Evolutionary conservation across 2,888 invertebrate species (phyloP).

Genomic region (Lithophane leautieri): DNA sequence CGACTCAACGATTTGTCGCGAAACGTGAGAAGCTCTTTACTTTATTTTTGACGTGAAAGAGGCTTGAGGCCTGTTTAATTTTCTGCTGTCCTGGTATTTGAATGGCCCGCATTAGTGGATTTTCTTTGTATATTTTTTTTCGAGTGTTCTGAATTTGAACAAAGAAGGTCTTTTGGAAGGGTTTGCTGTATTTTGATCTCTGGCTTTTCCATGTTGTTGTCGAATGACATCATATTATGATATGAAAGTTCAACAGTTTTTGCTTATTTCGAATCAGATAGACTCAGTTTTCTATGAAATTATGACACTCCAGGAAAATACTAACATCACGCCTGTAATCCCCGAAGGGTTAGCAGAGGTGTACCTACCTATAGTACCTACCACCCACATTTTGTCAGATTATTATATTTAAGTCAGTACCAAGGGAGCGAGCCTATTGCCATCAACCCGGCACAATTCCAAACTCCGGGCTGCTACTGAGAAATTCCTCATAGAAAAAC

Average conservation of each 20-base stretch:
- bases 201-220: neutral
- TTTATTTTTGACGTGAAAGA: constrained; percentile 53
- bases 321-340: neutral
- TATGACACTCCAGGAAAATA: neutral
- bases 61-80: constrained; percentile 55
- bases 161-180: constrained; percentile 8
- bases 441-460: neutral
- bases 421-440: neutral
- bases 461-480: neutral
- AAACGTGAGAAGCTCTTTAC: constrained; percentile 51
- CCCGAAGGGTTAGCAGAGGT: neutral
- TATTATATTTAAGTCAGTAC: neutral
- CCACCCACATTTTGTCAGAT: neutral
- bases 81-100: constrained; percentile 57
- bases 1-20: constrained; percentile 59
- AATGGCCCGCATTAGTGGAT: constrained; percentile 41
- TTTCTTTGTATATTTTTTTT: constrained; percentile 50
- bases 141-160: constrained; percentile 13
- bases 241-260: neutral
- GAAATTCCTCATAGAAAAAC: neutral
- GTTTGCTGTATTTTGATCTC: neutral
- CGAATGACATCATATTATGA: neutral
- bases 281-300: neutral
- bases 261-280: neutral
- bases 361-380: too few relatives aligned